Evolutionary conservation across 1,140 invertebrate species (phyloP).

Genomic region (Berghia stephanieae): DNA sequence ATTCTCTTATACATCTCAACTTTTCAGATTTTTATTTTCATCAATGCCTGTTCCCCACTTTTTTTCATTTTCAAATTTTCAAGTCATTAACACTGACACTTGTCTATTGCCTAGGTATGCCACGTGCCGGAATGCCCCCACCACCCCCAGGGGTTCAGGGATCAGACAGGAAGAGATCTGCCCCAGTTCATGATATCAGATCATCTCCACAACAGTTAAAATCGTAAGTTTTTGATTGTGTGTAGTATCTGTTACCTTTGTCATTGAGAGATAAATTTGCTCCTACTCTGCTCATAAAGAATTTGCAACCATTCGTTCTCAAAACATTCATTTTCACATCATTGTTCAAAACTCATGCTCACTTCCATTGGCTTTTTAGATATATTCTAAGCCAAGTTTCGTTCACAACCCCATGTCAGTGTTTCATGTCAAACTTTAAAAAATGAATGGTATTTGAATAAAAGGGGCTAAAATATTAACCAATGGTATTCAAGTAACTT

Average conservation of each 20-base stretch:
- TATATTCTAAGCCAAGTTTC: not conserved
- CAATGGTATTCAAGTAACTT: no score
- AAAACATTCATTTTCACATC: not conserved
- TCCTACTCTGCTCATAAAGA: not conserved
- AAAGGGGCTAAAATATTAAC: no score
- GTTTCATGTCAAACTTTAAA: no score
- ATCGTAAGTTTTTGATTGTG: constrained; percentile 37
- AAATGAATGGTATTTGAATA: no score
- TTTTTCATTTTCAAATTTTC: no score
- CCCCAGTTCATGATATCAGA: constrained; percentile 40
- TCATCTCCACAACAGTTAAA: constrained; percentile 50
- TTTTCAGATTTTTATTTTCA: no score
- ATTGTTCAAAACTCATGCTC: not conserved
- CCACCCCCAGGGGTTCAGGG: constrained; percentile 49
- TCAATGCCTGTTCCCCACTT: no score
- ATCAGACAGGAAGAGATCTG: constrained; percentile 52
- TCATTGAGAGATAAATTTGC: not conserved
- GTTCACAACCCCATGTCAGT: no score
- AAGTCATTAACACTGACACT: no score
- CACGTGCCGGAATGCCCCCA: constrained; percentile 54
- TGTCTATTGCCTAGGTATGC: constrained; percentile 49
- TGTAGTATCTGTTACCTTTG: not conserved
- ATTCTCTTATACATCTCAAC: no score
- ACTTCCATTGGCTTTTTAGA: not conserved
- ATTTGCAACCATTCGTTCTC: not conserved